Evolutionary conservation across 2,797 vertebrate species (phyloP), one percentile per base, ranked within the genome.

Genomic region (Sebastes iracundus): DNA sequence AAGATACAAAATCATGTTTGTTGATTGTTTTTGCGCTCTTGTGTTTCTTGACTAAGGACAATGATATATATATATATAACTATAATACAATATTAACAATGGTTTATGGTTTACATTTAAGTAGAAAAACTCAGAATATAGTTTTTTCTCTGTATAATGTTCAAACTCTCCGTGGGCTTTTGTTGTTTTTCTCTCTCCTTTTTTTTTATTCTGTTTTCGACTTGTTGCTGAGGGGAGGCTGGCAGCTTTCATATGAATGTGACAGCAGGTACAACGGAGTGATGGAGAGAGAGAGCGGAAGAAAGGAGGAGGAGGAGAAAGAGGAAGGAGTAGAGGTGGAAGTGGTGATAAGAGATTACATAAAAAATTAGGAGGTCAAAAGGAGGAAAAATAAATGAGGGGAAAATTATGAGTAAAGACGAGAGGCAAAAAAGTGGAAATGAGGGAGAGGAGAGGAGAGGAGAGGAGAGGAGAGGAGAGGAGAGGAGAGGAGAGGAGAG

Each of bases 191-290:
- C 20, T 64, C 12, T 66, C 14, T 38, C 0, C 7, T 63, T 49
- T 32, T 23, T 52, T 52, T 71, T 61, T 33, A 27, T 18, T 69
- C 30, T 62, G 27, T 66, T 72, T 63, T 60, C 30, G 56, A n/a
- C 35, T 23, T 75, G 81, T 84, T 78, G 73, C 83, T 42, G 27
- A 38, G 81, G 77, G 64, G 22, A 22, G 4, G 5, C 53, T 61
- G 75, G 70, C 80, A 76, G 67, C 63, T 30, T 65, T 49, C 49
- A 46, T 46, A 68, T 67, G 63, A 74, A 80, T 69, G 80, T 75
- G 60, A 58, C 52, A 63, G 67, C 70, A 80, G 76, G 76, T 82
- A 60, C 59, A 77, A 75, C 56, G 12, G 46, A 49, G 64, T 55
- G 79, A 78, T 59, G 66, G 23, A 64, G 3, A 56, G 11, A 52